These are phyloP conservation scores for Bujurquina vittata DNA, from an alignment of 2,113 vertebrate genomes.

Conservation along the genomic window DNA sequence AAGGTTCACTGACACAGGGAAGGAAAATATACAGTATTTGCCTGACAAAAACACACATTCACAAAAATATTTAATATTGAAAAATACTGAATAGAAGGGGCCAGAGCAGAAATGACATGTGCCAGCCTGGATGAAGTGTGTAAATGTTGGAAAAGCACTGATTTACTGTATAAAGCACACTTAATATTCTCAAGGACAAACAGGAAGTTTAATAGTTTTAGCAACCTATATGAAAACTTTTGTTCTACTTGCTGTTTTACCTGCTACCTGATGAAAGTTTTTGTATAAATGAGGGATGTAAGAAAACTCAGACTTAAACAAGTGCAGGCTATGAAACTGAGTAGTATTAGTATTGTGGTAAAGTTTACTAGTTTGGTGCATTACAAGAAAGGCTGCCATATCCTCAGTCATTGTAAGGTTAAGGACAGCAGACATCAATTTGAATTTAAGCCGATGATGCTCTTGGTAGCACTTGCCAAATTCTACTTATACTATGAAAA, in stretches of 20 bases:
- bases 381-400: background rate
- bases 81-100: background rate
- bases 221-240: too few species aligned
- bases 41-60: too few species aligned
- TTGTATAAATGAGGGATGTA: too few species aligned
- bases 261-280: too few species aligned
- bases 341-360: background rate
- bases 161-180: background rate
- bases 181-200: background rate
- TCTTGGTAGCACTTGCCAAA: background rate
- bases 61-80: too few species aligned
- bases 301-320: too few species aligned
- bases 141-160: background rate
- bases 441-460: background rate
- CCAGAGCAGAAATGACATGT: background rate
- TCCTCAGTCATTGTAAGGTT: background rate
- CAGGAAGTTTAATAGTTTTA: background rate
- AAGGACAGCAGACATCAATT: background rate
- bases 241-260: too few species aligned
- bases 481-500: background rate
- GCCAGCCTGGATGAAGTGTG: background rate
- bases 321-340: background rate
- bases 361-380: background rate
- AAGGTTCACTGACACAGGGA: too few species aligned
- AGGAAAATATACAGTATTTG: background rate